These are phyloP conservation scores for Euschistus heros DNA, from an alignment of 1,140 invertebrate genomes.

Conservation along the genomic window DNA sequence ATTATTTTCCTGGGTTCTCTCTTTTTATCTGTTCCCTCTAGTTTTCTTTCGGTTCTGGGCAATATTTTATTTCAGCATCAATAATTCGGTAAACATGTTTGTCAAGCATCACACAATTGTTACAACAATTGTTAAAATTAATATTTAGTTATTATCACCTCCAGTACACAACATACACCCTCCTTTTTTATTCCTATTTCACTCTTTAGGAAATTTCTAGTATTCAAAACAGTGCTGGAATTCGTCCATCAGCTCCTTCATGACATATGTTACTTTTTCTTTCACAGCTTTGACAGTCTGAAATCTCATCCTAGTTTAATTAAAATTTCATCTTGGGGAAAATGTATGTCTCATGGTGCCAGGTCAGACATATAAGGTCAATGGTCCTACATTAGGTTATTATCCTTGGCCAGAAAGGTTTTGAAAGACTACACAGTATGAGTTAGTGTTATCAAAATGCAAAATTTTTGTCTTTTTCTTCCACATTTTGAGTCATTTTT, in stretches of 20 bases:
- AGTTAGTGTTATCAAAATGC: slow-evolving; percentile 25
- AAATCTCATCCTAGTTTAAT: slow-evolving; percentile 26
- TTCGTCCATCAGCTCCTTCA: slow-evolving; percentile 26
- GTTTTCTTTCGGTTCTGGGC: too few species aligned
- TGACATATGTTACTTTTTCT: slow-evolving; percentile 23
- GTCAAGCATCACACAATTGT: too few species aligned
- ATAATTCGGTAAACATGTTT: too few species aligned
- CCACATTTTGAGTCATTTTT: slow-evolving; percentile 23
- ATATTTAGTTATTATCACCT: slow-evolving; percentile 19
- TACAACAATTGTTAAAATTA: too few species aligned
- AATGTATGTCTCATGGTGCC: slow-evolving; percentile 16
- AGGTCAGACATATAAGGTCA: slow-evolving; percentile 29
- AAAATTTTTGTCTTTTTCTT: slow-evolving; percentile 24
- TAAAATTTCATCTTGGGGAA: neutral
- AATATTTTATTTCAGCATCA: too few species aligned
- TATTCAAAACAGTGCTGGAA: slow-evolving; percentile 29
- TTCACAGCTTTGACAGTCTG: slow-evolving; percentile 25
- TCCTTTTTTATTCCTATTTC: slow-evolving; percentile 22
- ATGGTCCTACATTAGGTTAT: slow-evolving; percentile 27
- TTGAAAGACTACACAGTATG: slow-evolving; percentile 23
- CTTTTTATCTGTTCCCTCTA: too few species aligned
- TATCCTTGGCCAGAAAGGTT: slow-evolving; percentile 27
- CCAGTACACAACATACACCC: slow-evolving; percentile 21
- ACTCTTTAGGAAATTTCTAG: slow-evolving; percentile 28
- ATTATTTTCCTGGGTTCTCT: too few species aligned